Conservation (phyloP, 2,797 vertebrate genomes). For the Cirrhinus molitorella region DNA sequence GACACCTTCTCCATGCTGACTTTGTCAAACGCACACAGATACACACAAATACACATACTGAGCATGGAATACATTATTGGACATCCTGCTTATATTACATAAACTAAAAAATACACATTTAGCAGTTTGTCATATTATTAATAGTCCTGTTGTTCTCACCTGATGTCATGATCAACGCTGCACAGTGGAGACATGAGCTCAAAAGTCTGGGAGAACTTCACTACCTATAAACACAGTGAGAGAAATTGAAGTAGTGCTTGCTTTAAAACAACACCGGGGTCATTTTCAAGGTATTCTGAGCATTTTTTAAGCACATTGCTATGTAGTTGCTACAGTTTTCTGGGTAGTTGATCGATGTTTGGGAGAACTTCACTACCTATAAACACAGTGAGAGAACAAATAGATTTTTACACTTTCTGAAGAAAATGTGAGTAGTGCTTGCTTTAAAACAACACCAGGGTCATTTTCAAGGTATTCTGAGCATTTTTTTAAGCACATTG, state of each 20-base stretch:
- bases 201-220: constrained; percentile 99
- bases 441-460: neutral
- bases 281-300: too few species aligned
- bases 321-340: too few species aligned
- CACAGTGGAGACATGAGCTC: constrained; percentile 97
- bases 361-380: constrained; percentile 99
- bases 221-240: constrained; percentile 82
- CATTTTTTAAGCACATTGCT: too few species aligned
- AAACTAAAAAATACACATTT: neutral
- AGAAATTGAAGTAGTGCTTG: neutral
- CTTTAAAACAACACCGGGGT: neutral
- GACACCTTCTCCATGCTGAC: constrained; percentile 85
- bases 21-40: constrained; percentile 59
- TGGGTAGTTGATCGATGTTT: too few species aligned
- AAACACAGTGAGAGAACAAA: neutral
- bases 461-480: too few species aligned
- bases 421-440: too few species aligned
- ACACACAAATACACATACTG: constrained; percentile 35
- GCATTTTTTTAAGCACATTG: too few species aligned
- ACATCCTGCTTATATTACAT: neutral
- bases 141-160: constrained; percentile 75
- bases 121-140: neutral
- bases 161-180: constrained; percentile 91
- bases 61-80: constrained; percentile 6
- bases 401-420: too few species aligned